Conservation (phyloP, 1,140 invertebrate species). For the Philaenus spumarius region DNA sequence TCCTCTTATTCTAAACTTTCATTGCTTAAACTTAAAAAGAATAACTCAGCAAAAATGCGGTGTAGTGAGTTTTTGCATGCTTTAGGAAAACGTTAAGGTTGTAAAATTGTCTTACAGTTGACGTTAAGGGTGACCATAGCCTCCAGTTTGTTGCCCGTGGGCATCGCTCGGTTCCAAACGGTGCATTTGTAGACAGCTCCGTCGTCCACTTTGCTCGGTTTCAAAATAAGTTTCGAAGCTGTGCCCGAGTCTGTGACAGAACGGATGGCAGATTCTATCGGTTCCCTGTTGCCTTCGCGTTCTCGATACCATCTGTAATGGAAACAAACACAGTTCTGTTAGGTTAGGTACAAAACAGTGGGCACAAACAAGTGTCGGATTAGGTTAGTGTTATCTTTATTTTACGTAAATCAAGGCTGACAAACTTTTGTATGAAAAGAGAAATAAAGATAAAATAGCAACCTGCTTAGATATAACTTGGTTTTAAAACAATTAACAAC, state of each 20-base stretch:
- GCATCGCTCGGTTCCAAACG: slow-evolving; percentile 82
- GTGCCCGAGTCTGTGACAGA: slow-evolving; percentile 57
- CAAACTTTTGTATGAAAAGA: no score
- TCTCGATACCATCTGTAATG: slow-evolving; percentile 57
- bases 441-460: no score
- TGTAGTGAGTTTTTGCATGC: not conserved
- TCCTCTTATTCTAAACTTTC: no score
- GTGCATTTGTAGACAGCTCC: slow-evolving; percentile 72
- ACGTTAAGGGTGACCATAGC: slow-evolving; percentile 73
- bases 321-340: no score
- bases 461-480: no score
- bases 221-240: slow-evolving; percentile 63
- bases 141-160: slow-evolving; percentile 67
- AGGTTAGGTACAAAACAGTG: no score
- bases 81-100: no score
- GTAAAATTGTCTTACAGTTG: slow-evolving; percentile 87
- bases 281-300: slow-evolving; percentile 41
- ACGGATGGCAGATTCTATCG: slow-evolving; percentile 56
- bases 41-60: not conserved
- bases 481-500: no score
- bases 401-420: no score
- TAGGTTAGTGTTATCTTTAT: no score
- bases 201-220: slow-evolving; percentile 75
- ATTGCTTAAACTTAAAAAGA: no score
- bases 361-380: no score